A percentile compares a stretch with the other conserved stretches of the same genome.
Evolutionary conservation across 2,113 vertebrate species (phyloP).

Genomic region (Tiliqua scincoides): DNA sequence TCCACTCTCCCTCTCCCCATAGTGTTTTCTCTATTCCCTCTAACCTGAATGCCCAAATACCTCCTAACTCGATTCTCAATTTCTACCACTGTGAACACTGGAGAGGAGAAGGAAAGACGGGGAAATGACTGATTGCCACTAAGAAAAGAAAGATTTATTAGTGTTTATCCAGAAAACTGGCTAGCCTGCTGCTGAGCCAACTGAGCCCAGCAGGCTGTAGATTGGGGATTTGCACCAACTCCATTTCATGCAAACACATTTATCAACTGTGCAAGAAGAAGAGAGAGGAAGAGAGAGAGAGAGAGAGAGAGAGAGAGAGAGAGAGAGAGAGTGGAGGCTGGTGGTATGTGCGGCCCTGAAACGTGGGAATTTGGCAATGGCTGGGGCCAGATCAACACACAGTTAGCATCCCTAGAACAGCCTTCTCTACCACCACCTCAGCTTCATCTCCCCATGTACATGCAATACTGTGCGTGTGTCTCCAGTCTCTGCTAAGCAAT

Average conservation of each 20-base stretch:
- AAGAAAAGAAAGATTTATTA: slow-evolving; percentile 75
- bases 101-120: neutral
- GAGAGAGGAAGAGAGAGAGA: neutral
- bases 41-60: neutral
- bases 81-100: neutral
- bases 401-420: neutral
- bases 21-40: neutral
- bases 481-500: slow-evolving; percentile 65
- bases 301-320: neutral
- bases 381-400: neutral
- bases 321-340: slow-evolving; percentile 17
- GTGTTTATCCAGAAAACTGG: slow-evolving; percentile 78
- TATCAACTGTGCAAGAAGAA: slow-evolving; percentile 55
- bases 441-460: slow-evolving; percentile 34
- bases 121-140: slow-evolving; percentile 57
- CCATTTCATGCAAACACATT: slow-evolving; percentile 65
- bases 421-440: neutral
- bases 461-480: slow-evolving; percentile 57
- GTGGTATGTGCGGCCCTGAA: neutral
- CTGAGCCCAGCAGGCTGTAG: slow-evolving; percentile 76
- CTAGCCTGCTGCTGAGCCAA: slow-evolving; percentile 76
- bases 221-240: slow-evolving; percentile 72
- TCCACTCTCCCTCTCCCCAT: neutral
- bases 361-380: neutral
- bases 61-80: slow-evolving; percentile 15